Conservation (phyloP, 2,113 vertebrate genomes). For the Abramis brama region DNA sequence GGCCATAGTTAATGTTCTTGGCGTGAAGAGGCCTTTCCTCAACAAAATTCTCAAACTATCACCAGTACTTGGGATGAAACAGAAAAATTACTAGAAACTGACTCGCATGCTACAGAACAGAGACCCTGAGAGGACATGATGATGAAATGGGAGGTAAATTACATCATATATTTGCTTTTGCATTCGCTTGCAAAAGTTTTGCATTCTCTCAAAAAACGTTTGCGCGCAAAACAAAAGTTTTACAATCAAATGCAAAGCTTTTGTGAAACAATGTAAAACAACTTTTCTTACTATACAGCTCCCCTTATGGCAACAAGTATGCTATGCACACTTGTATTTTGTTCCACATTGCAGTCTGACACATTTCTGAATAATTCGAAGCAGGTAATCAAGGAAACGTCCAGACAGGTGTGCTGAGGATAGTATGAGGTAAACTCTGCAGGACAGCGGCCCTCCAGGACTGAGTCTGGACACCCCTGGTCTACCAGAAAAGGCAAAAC, state of each 20-base stretch:
- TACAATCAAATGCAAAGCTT: no score
- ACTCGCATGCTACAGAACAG: not conserved
- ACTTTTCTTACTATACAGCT: not conserved
- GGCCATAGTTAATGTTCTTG: no score
- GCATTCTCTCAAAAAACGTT: not conserved
- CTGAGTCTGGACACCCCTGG: no score
- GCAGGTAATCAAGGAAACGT: no score
- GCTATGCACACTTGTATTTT: not conserved
- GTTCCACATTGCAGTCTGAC: not conserved
- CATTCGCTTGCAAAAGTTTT: not conserved
- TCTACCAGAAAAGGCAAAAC: no score
- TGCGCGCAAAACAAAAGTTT: no score
- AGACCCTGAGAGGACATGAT: not conserved
- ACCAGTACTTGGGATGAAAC: not conserved
- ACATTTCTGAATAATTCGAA: not conserved
- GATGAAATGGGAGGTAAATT: not conserved
- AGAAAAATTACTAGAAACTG: not conserved
- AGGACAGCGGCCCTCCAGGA: no score
- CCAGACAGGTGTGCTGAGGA: no score
- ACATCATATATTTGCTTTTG: not conserved
- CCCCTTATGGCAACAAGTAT: not conserved
- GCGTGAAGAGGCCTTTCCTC: no score
- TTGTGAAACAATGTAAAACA: no score
- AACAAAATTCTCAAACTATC: not conserved
- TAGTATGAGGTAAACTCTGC: no score